Conservation (phyloP, 2,797 vertebrate species). For the Anisognathus igniventris region DNA sequence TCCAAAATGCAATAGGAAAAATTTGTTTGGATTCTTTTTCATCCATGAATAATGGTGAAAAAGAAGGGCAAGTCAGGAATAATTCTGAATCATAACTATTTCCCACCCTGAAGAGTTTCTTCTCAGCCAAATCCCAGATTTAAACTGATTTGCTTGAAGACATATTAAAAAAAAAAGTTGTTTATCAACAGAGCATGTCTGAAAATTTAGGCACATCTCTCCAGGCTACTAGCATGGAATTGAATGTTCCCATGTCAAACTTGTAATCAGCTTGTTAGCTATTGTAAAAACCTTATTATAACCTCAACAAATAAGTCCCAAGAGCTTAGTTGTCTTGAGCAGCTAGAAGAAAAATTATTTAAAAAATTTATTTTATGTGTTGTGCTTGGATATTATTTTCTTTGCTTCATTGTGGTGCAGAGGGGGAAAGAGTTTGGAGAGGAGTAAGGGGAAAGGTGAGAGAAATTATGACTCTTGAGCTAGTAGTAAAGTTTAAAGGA, state of each 20-base stretch:
- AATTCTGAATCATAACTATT: neutral
- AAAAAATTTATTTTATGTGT: neutral
- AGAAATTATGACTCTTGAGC: neutral
- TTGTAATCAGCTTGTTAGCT: neutral
- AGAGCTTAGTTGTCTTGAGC: neutral
- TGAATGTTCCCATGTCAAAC: conserved; percentile 7
- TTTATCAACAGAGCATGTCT: neutral
- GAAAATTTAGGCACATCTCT: neutral
- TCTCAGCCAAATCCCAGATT: neutral
- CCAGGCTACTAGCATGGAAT: neutral
- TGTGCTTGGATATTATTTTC: neutral
- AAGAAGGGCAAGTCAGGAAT: neutral
- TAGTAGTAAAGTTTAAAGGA: neutral
- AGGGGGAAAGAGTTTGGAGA: neutral
- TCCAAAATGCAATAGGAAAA: neutral
- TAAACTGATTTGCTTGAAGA: neutral
- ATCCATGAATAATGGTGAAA: neutral
- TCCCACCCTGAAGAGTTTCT: neutral
- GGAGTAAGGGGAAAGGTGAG: neutral
- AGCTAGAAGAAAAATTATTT: neutral
- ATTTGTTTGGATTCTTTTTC: neutral
- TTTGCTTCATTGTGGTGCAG: neutral
- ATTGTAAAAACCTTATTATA: neutral
- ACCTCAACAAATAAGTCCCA: neutral
- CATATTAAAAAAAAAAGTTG: neutral